Conservation (phyloP, 2,888 invertebrate genomes). For the Drosophila rubida region DNA sequence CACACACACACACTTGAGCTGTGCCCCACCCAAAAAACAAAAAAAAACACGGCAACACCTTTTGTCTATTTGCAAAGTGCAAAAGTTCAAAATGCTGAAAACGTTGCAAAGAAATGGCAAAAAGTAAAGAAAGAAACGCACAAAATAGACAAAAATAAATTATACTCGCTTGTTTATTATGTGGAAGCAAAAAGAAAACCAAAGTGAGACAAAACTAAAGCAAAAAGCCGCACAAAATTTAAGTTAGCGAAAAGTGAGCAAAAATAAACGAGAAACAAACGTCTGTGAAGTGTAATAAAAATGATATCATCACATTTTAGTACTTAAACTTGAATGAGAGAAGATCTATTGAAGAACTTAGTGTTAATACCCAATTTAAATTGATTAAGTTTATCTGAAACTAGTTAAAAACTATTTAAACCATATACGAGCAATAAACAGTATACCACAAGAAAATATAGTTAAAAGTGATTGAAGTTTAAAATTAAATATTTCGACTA, state of each 20-base stretch:
- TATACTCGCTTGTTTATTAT: conserved; percentile 56
- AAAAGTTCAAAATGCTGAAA: conserved; percentile 69
- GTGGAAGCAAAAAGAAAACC: conserved; percentile 14
- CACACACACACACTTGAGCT: background rate
- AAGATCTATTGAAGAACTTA: background rate
- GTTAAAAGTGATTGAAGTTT: background rate
- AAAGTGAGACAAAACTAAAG: conserved; percentile 6
- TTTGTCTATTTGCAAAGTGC: conserved; percentile 69
- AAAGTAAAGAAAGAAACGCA: conserved; percentile 31
- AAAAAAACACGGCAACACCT: conserved; percentile 40
- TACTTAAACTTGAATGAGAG: too few relatives aligned
- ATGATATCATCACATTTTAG: too few relatives aligned
- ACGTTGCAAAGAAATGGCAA: conserved; percentile 55
- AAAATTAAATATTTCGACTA: too few relatives aligned
- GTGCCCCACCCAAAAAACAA: conserved; percentile 25
- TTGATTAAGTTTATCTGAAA: background rate
- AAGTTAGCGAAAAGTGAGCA: background rate
- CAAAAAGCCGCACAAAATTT: background rate
- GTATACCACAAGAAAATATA: too few relatives aligned
- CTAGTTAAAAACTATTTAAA: background rate
- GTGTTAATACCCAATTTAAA: background rate
- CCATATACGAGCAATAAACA: too few relatives aligned
- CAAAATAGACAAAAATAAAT: conserved; percentile 60
- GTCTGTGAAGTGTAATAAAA: background rate
- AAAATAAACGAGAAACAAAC: conserved; percentile 2